phyloP scores from a whole-genome alignment of 2,797 vertebrate species.

The Rhabdomys pumilio region DNA sequence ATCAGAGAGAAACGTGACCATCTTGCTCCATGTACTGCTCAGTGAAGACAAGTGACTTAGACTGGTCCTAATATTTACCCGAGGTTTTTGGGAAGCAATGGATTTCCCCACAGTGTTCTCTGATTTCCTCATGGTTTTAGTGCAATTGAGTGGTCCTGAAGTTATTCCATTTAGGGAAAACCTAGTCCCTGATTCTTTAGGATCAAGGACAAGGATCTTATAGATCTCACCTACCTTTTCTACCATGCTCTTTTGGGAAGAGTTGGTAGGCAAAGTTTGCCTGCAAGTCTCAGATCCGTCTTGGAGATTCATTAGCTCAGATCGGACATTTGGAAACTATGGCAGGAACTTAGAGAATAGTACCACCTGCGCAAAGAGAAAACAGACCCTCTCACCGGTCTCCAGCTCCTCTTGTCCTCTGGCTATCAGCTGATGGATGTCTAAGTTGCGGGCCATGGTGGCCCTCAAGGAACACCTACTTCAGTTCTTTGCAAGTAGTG shows the following conservation, averaged over 20 bases:
- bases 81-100: neutral
- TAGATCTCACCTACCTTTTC: neutral
- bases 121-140: neutral
- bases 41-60: neutral
- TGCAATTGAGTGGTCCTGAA: neutral
- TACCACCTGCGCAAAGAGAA: neutral
- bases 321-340: neutral
- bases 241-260: neutral
- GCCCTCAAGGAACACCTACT: neutral
- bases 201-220: neutral
- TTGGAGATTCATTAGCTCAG: neutral
- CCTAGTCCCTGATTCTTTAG: neutral
- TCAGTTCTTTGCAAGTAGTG: constrained; percentile 19
- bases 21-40: neutral
- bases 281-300: neutral
- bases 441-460: neutral
- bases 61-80: neutral
- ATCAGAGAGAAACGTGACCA: neutral
- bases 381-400: neutral
- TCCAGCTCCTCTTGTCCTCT: neutral
- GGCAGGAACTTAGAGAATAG: neutral
- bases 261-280: neutral
- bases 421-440: neutral
- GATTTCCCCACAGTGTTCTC: neutral
- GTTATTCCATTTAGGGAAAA: neutral